Evolutionary conservation across 2,888 invertebrate genomes (phyloP).

Genomic region (Drosophila algonquin): DNA sequence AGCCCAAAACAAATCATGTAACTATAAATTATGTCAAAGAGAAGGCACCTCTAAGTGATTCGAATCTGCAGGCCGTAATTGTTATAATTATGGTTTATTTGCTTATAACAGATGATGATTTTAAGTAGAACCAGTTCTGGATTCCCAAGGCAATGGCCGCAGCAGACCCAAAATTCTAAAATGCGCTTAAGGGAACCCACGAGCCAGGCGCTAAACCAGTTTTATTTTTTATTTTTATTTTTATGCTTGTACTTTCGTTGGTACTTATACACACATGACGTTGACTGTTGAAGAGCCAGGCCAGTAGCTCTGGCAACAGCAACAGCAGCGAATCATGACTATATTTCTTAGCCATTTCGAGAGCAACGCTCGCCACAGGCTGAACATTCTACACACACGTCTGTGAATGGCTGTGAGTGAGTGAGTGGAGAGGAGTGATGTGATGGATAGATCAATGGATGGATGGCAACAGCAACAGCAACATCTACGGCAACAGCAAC

Average conservation of each 20-base stretch:
- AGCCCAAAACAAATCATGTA: constrained; percentile 6
- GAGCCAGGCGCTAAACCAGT: constrained; percentile 21
- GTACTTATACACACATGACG: constrained; percentile 42
- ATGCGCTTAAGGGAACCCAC: constrained; percentile 25
- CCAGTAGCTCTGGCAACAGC: constrained; percentile 16
- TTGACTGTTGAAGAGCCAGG: constrained; percentile 43
- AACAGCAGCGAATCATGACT: constrained; percentile 47
- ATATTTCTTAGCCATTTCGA: constrained; percentile 64
- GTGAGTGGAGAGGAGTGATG: constrained; percentile 13
- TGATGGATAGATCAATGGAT: constrained; percentile 57
- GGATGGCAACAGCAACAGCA: constrained; percentile 53
- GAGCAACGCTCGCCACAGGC: constrained; percentile 62
- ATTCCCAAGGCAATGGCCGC: constrained; percentile 52
- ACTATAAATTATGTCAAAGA: constrained; percentile 28
- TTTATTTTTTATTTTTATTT: constrained; percentile 27
- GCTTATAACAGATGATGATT: constrained; percentile 3
- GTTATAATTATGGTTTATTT: constrained; percentile 35
- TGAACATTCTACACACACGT: background rate
- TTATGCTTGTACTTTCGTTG: constrained; percentile 12
- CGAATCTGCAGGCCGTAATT: constrained; percentile 40
- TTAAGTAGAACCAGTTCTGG: constrained; percentile 37
- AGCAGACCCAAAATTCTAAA: constrained; percentile 33
- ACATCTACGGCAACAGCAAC: constrained; percentile 49
- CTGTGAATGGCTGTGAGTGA: constrained; percentile 27
- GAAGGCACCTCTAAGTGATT: constrained; percentile 41